Conservation (phyloP, 2,113 vertebrate genomes). For the Brienomyrus longianalis region DNA sequence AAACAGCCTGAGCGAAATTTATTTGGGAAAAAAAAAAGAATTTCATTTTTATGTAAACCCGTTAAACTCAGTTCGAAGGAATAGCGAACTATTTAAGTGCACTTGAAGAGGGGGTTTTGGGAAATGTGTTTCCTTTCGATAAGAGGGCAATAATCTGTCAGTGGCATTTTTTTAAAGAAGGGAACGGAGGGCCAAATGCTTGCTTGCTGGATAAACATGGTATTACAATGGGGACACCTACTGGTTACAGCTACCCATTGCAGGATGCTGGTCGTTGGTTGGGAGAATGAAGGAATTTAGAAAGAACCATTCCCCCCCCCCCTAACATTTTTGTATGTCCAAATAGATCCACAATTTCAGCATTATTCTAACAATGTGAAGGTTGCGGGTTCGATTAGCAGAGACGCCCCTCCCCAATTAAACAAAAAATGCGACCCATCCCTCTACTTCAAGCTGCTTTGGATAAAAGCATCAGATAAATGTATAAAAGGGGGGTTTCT, state of each 20-base stretch:
- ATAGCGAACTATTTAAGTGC: neutral
- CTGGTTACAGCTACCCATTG: neutral
- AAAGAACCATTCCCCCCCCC: neutral
- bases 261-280: neutral
- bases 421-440: neutral
- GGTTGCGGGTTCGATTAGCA: neutral
- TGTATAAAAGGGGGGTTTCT: neutral
- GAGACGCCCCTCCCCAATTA: neutral
- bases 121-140: slow-evolving; percentile 5
- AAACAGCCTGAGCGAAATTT: neutral
- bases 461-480: neutral
- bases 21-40: neutral
- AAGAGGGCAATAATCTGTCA: neutral
- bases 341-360: neutral
- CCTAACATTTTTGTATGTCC: neutral
- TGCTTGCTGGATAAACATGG: neutral
- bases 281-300: neutral
- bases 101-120: neutral
- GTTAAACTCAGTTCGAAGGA: neutral
- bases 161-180: neutral
- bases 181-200: neutral
- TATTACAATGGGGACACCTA: neutral
- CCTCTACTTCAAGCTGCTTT: neutral
- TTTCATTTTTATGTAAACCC: neutral
- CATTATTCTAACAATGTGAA: neutral